Base-by-base conservation (phyloP, 2,113 vertebrate species). In the Elanoides forficatus region DNA sequence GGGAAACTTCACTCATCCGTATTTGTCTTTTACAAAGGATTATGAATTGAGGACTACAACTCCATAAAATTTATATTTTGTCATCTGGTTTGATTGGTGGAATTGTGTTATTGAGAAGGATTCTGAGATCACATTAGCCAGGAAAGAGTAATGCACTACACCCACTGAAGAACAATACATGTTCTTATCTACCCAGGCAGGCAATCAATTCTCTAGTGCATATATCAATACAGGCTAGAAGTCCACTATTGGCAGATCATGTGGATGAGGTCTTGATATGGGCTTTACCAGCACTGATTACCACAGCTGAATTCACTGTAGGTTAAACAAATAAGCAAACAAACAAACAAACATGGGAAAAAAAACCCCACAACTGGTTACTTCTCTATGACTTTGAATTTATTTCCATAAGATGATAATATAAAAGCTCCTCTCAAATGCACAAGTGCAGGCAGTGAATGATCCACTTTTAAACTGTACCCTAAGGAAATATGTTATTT, bases 11-110 rank as follows among this genome's bases (percentile, higher is more conserved):
- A 95, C 42, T 95, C 93, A 96, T 96, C 71, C 20, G 1, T 95
- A 95, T 97, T 97, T 98, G 97, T 97, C 93, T 97, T 94, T 94
- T 93, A 81, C 91, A 96, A 98, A 93, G 84, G 74, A 97, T 98
- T 97, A 98, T 97, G 95, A 98, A 97, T 97, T 97, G 97, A 98
- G 96, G 94, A 90, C 89, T 95, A 96, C 96, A 95, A 97, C 96
- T 96, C 94, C 95, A 96, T 97, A 97, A 97, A 93, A 97, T 93
- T 97, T 97, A 95, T 97, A 97, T 97, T 98, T 97, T 98, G 97
- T 96, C 97, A 97, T 96, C 94, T 94, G 80, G 74, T 95, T 97
- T 97, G 97, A 98, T 97, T 93, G 94, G 96, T 94, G 82, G 91
- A 98, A 97, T 96, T 90, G 91, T 96, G 94, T 95, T 97, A 95